These are phyloP conservation scores for Siphlonurus alternatus DNA, from an alignment of 2,888 invertebrate species.

Conservation along the genomic window DNA sequence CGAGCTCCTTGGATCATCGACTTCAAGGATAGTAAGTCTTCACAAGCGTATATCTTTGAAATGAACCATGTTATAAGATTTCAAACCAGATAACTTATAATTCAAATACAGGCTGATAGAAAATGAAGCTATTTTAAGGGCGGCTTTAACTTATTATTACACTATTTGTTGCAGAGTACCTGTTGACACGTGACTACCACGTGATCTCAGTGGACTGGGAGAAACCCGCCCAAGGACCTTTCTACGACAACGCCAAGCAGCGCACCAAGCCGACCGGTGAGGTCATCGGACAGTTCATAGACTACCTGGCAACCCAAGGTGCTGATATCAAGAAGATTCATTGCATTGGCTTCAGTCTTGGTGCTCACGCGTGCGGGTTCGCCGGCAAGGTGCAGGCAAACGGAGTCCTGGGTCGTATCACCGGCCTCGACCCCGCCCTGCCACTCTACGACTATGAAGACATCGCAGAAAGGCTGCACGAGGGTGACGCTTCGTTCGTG, in stretches of 20 bases:
- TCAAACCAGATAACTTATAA: neutral
- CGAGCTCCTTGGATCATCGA: neutral
- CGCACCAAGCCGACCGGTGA: neutral
- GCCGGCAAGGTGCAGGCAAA: constrained; percentile 8
- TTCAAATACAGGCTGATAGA: neutral
- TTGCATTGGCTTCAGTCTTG: constrained; percentile 9
- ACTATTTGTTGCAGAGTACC: constrained; percentile 25
- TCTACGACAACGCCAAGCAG: constrained; percentile 4
- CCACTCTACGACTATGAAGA: constrained; percentile 5
- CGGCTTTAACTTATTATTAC: neutral
- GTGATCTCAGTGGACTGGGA: constrained; percentile 8
- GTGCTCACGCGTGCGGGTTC: constrained; percentile 9
- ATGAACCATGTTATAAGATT: neutral
- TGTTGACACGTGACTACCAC: constrained; percentile 19
- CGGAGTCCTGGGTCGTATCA: neutral
- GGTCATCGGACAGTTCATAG: constrained; percentile 5
- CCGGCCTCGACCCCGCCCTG: constrained; percentile 11
- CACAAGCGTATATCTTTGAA: neutral
- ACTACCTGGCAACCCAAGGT: constrained; percentile 4
- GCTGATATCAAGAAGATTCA: neutral
- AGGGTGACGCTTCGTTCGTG: constrained; percentile 20
- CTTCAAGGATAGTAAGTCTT: neutral
- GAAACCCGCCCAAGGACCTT: constrained; percentile 5
- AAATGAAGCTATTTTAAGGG: neutral
- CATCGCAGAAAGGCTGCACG: constrained; percentile 15